Conservation (phyloP, 1,140 invertebrate genomes). For the Pseudomyrmex cubaensis region DNA sequence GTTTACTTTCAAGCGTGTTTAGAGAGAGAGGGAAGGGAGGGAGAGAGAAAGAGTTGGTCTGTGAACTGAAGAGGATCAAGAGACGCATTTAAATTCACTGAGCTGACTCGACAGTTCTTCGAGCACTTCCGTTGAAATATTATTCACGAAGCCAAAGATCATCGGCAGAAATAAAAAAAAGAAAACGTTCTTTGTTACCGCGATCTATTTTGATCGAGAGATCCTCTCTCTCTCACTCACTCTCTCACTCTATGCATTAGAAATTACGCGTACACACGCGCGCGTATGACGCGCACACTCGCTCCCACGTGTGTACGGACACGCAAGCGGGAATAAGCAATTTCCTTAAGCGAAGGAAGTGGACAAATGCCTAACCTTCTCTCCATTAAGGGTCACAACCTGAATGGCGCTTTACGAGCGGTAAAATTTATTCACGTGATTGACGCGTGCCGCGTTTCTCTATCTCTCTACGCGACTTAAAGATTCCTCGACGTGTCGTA, state of each 20-base stretch:
- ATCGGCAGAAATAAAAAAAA: no score
- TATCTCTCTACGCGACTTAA: no score
- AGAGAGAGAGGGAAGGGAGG: no score
- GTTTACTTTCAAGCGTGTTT: no score
- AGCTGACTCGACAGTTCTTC: no score
- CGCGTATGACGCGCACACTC: background rate
- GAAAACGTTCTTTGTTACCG: no score
- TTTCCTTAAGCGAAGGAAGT: conserved; percentile 72
- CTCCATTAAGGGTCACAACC: conserved; percentile 66
- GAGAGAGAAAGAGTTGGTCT: no score
- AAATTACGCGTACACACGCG: conserved; percentile 29
- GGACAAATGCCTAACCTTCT: conserved; percentile 69
- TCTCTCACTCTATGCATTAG: conserved; percentile 14
- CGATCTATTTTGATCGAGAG: background rate
- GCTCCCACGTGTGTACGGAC: background rate
- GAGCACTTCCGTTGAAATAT: no score
- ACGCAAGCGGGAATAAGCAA: conserved; percentile 39
- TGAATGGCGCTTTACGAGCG: conserved; percentile 61
- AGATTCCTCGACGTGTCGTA: background rate
- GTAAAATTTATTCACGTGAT: conserved; percentile 60
- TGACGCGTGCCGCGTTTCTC: conserved; percentile 56
- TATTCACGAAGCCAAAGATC: no score
- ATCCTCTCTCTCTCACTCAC: no score
- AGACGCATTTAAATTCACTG: no score
- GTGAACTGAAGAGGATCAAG: no score